Conservation (phyloP, 2,797 vertebrate species). For the Channa striata region DNA sequence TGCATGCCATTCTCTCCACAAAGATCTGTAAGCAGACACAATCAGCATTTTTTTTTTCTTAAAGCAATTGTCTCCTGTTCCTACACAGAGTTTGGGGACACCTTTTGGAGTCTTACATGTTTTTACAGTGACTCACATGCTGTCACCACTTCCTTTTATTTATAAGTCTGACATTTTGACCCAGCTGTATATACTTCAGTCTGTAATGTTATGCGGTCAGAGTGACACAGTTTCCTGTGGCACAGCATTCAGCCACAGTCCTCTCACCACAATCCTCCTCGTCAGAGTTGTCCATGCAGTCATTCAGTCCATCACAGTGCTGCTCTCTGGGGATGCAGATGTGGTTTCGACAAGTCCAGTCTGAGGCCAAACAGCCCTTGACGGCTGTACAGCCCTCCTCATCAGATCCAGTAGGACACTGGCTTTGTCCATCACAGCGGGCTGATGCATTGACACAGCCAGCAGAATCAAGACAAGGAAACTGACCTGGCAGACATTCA, state of each 20-base stretch:
- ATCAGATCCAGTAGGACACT: conserved; percentile 87
- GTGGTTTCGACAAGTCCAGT: conserved; percentile 89
- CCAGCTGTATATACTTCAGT: not conserved
- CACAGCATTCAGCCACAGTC: not conserved
- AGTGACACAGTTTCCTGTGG: not conserved
- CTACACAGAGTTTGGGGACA: not conserved
- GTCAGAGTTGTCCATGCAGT: conserved; percentile 90
- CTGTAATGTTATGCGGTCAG: not conserved
- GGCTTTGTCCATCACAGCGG: conserved; percentile 82
- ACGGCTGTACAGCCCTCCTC: conserved; percentile 81
- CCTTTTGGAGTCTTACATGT: not conserved
- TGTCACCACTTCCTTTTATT: no score
- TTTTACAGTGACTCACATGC: no score
- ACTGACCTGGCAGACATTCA: conserved; percentile 81
- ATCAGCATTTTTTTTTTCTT: not conserved
- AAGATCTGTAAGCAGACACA: conserved; percentile 43
- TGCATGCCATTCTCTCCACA: conserved; percentile 66
- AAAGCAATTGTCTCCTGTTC: not conserved
- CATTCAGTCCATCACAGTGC: conserved; percentile 85
- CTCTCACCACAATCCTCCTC: conserved; percentile 85
- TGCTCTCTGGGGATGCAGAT: conserved; percentile 84
- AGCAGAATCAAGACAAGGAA: conserved; percentile 81
- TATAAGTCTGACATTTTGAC: no score
- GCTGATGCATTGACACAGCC: conserved; percentile 82
- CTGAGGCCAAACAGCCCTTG: conserved; percentile 81